Percentiles rank a stretch among this genome's conserved stretches.
phyloP scores from a whole-genome alignment of 2,888 invertebrate species.

The Sipha maydis region DNA sequence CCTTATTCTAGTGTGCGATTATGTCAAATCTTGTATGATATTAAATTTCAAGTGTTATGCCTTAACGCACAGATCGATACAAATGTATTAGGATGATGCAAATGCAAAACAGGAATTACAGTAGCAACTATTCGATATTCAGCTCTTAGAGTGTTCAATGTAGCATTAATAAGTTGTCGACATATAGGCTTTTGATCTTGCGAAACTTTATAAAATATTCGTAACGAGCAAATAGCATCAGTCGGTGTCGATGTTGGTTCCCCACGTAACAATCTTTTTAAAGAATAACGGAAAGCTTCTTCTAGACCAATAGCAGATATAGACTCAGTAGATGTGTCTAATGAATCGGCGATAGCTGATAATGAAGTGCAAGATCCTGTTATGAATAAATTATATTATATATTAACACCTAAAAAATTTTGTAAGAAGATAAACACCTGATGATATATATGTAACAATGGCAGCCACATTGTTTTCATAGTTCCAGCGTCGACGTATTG shows the following conservation, averaged over 20 bases:
- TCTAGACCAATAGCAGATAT: slow-evolving; percentile 68
- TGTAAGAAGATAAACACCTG: slow-evolving; percentile 69
- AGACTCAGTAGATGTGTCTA: slow-evolving; percentile 62
- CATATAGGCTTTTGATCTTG: slow-evolving; percentile 60
- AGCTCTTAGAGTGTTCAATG: slow-evolving; percentile 63
- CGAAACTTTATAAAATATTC: slow-evolving; percentile 63
- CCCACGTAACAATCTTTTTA: slow-evolving; percentile 68
- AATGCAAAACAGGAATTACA: slow-evolving; percentile 80
- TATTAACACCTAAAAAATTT: neutral
- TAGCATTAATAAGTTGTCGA: slow-evolving; percentile 62
- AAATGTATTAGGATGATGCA: slow-evolving; percentile 84
- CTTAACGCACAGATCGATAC: slow-evolving; percentile 85
- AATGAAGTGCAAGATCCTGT: slow-evolving; percentile 69
- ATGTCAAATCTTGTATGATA: neutral
- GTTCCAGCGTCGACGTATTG: slow-evolving; percentile 87
- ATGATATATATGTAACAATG: slow-evolving; percentile 84
- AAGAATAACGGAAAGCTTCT: slow-evolving; percentile 71
- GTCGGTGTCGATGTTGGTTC: slow-evolving; percentile 65
- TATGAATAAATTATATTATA: slow-evolving; percentile 13
- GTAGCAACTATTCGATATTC: slow-evolving; percentile 74
- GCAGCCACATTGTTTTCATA: slow-evolving; percentile 89
- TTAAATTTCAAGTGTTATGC: slow-evolving; percentile 70
- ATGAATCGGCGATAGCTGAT: slow-evolving; percentile 68
- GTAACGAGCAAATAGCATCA: slow-evolving; percentile 61
- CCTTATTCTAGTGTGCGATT: slow-evolving; percentile 50